A percentile compares a stretch with the other conserved stretches of the same genome.
These are phyloP conservation scores for Polydrusus tereticollis DNA, from an alignment of 2,888 invertebrate species.

Conservation along the genomic window DNA sequence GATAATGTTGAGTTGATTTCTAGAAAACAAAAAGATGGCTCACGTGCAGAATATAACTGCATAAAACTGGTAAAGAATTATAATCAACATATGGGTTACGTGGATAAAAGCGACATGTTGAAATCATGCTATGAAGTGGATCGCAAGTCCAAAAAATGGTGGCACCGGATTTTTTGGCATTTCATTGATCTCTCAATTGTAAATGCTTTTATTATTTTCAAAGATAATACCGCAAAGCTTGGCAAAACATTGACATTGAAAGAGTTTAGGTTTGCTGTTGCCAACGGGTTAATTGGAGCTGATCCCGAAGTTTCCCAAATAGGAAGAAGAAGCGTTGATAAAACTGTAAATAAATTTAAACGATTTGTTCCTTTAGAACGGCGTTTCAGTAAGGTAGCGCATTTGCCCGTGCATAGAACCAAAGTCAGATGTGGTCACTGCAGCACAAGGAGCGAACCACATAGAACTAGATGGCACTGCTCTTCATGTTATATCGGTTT, in stretches of 20 bases:
- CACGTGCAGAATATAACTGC: not conserved
- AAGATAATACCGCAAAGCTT: not conserved
- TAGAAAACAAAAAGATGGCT: slow-evolving; percentile 27
- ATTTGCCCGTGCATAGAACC: not conserved
- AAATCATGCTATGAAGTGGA: slow-evolving; percentile 54
- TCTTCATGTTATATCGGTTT: not conserved
- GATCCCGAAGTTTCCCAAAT: not conserved
- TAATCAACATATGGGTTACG: slow-evolving; percentile 53
- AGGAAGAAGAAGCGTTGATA: not conserved
- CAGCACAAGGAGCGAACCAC: not conserved
- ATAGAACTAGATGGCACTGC: not conserved
- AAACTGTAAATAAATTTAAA: not conserved
- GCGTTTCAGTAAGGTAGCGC: not conserved
- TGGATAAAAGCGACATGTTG: slow-evolving; percentile 49
- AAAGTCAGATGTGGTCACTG: not conserved
- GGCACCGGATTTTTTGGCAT: too few species aligned
- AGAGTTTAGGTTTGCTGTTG: not conserved
- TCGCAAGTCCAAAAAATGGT: too few species aligned
- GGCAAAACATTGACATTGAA: not conserved
- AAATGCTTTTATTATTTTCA: not conserved
- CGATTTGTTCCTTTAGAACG: not conserved
- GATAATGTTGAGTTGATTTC: not conserved
- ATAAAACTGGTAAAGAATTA: slow-evolving; percentile 52
- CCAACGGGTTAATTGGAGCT: not conserved
- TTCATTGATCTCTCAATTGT: too few species aligned